phyloP scores from a whole-genome alignment of 2,113 vertebrate species.

The Phylloscopus trochiloides region DNA sequence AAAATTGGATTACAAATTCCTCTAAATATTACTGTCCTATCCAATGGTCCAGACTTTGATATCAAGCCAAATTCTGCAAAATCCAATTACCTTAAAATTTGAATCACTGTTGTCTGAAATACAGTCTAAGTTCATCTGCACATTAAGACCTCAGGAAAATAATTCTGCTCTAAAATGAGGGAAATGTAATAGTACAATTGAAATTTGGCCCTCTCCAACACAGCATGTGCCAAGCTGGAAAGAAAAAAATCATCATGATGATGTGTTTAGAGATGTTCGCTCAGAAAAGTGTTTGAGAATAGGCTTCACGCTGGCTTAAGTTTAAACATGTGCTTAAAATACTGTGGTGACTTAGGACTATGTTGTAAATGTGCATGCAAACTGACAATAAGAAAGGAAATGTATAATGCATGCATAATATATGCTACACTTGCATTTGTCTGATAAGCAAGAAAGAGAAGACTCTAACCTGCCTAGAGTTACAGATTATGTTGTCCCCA shows the following conservation, averaged over 20 bases:
- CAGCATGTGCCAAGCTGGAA: background rate
- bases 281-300: background rate
- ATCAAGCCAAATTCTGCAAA: background rate
- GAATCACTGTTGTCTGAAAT: background rate
- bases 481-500: background rate
- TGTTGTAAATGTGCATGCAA: background rate
- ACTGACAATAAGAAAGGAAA: background rate
- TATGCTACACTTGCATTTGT: background rate
- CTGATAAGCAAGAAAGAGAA: background rate
- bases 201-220: background rate
- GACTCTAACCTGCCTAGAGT: background rate
- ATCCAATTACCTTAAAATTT: background rate
- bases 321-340: conserved; percentile 6
- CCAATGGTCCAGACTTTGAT: background rate
- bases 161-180: background rate
- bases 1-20: background rate
- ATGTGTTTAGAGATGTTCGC: background rate
- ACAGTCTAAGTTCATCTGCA: background rate
- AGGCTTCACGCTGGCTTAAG: background rate
- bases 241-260: background rate
- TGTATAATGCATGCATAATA: background rate
- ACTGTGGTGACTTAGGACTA: background rate
- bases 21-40: background rate
- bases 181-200: background rate
- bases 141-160: background rate